These are phyloP conservation scores for Cyrtonyx montezumae DNA, from an alignment of 2,113 vertebrate species.

Conservation along the genomic window DNA sequence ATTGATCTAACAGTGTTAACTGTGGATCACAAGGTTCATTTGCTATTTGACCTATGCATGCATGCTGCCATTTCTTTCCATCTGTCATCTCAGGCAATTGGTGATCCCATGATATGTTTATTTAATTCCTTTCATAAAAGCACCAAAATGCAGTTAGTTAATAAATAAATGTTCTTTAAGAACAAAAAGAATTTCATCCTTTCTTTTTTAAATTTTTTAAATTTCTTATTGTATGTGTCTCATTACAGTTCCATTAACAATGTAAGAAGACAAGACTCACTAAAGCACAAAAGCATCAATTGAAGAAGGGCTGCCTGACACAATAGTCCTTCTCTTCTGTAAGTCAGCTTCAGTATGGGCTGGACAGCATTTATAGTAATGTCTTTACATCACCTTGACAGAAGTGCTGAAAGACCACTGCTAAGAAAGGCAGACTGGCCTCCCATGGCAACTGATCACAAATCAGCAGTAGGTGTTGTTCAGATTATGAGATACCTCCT, in stretches of 20 bases:
- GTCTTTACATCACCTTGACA: background rate
- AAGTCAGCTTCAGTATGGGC: background rate
- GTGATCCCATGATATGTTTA: background rate
- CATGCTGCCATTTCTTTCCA: background rate
- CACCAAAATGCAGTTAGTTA: background rate
- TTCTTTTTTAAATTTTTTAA: background rate
- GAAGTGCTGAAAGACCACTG: background rate
- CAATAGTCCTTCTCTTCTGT: background rate
- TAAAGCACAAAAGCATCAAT: background rate
- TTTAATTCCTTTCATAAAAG: background rate
- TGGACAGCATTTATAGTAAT: background rate
- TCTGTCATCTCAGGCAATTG: background rate
- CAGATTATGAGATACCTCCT: background rate
- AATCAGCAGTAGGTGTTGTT: background rate
- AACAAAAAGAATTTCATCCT: background rate
- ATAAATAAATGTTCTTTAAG: background rate
- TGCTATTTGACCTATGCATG: background rate
- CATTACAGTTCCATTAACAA: background rate
- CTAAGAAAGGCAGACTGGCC: background rate
- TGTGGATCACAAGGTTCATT: background rate
- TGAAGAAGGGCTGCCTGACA: rapidly evolving
- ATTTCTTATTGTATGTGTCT: background rate
- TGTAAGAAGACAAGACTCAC: background rate
- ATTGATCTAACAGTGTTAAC: background rate
- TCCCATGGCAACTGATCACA: background rate